Evolutionary conservation across 2,888 invertebrate genomes (phyloP).

Genomic region (Chrysotoxum bicinctum): DNA sequence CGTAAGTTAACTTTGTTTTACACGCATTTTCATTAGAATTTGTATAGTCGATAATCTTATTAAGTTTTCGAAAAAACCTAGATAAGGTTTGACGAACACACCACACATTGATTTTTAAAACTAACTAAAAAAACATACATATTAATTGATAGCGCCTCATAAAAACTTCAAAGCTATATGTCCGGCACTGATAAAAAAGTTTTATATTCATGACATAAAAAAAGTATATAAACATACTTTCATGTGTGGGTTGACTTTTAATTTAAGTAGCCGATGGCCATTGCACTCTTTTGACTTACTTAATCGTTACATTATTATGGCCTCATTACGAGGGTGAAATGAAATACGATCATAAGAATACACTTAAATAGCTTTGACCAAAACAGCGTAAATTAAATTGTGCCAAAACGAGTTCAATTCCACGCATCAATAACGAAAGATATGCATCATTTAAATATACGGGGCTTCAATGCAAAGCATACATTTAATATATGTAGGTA

Average conservation of each 20-base stretch:
- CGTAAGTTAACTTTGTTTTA: not conserved
- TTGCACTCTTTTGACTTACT: not conserved
- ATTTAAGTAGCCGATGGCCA: slow-evolving; percentile 5
- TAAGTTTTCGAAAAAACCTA: not conserved
- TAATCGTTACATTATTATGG: slow-evolving; percentile 5
- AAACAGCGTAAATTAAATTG: not conserved
- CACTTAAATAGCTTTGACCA: not conserved
- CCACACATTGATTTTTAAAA: not conserved
- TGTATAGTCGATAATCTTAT: not conserved
- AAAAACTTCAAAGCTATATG: slow-evolving; percentile 21
- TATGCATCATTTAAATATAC: slow-evolving; percentile 26
- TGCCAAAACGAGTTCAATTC: slow-evolving; percentile 18
- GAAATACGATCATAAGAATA: not conserved
- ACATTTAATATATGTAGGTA: not conserved
- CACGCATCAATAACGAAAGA: slow-evolving; percentile 28
- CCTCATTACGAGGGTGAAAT: slow-evolving; percentile 23
- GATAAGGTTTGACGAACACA: slow-evolving; percentile 10
- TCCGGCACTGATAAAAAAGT: slow-evolving; percentile 8
- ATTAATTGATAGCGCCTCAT: slow-evolving; percentile 3
- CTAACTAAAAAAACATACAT: not conserved
- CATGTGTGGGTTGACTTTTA: not conserved
- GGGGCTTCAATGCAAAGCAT: slow-evolving; percentile 23
- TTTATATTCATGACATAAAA: not conserved
- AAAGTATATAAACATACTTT: not conserved
- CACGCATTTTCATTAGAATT: not conserved